Evolutionary conservation across 2,797 vertebrate genomes (phyloP).

Genomic region (Dendrocincla fuliginosa): DNA sequence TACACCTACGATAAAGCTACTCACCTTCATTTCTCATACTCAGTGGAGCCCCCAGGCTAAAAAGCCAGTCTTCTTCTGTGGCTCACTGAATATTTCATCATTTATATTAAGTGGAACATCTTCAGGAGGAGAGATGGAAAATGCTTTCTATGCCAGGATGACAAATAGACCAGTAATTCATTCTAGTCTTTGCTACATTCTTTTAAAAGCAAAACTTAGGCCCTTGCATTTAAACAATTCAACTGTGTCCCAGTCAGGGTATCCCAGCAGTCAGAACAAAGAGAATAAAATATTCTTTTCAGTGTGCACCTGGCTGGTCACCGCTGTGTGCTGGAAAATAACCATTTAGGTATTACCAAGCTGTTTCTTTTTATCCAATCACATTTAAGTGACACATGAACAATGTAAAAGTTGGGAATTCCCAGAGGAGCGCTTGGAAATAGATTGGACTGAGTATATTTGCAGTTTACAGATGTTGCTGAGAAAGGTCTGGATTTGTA

Average conservation of each 20-base stretch:
- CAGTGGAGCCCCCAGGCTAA: slow-evolving; percentile 2
- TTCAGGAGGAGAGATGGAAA: slow-evolving; percentile 54
- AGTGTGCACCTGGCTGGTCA: background rate
- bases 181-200: background rate
- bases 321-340: background rate
- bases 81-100: slow-evolving; percentile 56
- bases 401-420: background rate
- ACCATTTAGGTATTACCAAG: background rate
- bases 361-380: background rate
- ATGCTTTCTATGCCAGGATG: slow-evolving; percentile 26
- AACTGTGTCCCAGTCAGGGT: background rate
- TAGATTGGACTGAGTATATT: background rate
- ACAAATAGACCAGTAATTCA: slow-evolving; percentile 35
- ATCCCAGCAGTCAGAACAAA: background rate
- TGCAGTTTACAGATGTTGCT: background rate
- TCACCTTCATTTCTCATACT: slow-evolving; percentile 22
- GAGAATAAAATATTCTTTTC: background rate
- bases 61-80: background rate
- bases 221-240: slow-evolving; percentile 17
- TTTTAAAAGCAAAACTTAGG: background rate
- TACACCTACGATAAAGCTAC: background rate
- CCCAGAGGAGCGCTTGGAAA: background rate
- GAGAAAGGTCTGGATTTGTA: background rate
- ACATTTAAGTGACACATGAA: background rate
- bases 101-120: slow-evolving; percentile 54